A percentile compares a stretch with the other conserved stretches of the same genome.
phyloP scores from a whole-genome alignment of 1,140 invertebrate genomes.

The Drosophila albomicans region DNA sequence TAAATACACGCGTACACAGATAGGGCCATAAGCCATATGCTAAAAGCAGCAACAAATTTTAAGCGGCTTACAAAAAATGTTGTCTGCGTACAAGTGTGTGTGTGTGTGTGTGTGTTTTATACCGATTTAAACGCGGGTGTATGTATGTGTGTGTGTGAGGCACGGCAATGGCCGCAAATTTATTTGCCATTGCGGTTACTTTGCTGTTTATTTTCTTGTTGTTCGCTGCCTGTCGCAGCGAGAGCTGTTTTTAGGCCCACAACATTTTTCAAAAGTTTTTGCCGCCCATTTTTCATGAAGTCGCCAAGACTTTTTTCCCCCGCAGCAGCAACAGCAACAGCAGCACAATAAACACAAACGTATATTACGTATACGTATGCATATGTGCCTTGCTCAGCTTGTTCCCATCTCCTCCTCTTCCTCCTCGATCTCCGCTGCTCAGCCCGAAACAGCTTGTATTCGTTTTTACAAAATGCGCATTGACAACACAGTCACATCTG shows the following conservation, averaged over 20 bases:
- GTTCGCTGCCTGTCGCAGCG: slow-evolving; percentile 28
- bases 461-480: slow-evolving; percentile 62
- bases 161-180: slow-evolving; percentile 64
- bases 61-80: slow-evolving; percentile 61
- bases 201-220: slow-evolving; percentile 48
- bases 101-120: slow-evolving; percentile 38
- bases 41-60: slow-evolving; percentile 45
- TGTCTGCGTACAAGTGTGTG: slow-evolving; percentile 3
- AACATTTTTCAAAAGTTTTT: slow-evolving; percentile 73
- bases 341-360: slow-evolving; percentile 17
- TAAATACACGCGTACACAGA: slow-evolving; percentile 19
- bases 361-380: slow-evolving; percentile 6
- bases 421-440: not conserved
- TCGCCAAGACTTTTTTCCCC: slow-evolving; percentile 57
- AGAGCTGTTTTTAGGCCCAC: slow-evolving; percentile 43
- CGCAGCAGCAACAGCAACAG: not conserved
- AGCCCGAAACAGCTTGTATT: slow-evolving; percentile 44
- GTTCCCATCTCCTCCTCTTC: not conserved
- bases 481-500: slow-evolving; percentile 54
- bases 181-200: slow-evolving; percentile 80
- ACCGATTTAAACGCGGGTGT: slow-evolving; percentile 40
- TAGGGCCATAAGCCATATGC: slow-evolving; percentile 40
- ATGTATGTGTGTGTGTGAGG: slow-evolving; percentile 13
- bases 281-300: slow-evolving; percentile 69
- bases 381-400: slow-evolving; percentile 1